Base-by-base conservation (phyloP, 2,113 vertebrate species). In the Pseudorectes ferrugineus region DNA sequence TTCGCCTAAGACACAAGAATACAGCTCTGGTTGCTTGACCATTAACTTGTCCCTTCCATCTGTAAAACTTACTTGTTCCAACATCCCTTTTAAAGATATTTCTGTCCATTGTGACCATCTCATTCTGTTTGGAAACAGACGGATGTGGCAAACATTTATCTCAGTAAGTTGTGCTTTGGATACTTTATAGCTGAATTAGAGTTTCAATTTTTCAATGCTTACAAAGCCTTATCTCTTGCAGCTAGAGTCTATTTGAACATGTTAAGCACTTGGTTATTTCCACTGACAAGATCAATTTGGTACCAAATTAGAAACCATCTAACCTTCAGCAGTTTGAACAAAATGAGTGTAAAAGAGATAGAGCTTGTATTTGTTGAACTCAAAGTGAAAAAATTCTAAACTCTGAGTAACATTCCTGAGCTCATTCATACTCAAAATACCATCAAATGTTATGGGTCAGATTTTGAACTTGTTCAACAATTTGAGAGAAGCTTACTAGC, bases 211-310 rank as follows among this genome's bases (percentile, higher is more conserved):
- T 52, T 66, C 71, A 46, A 1, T 45, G 63, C 38, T 83, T 95
- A 85, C 79, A 54, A 91, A 80, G 28, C 35, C 88, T 93, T 91
- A 87, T 79, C 76, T 85, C 65, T 85, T 68, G 72, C 91, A 97
- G 75, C 59, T 85, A 93, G 26, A 92, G 31, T 11, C 35, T 91
- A 76, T 90, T 63, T 95, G 79, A 91, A 66, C 49, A 62, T 28
- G 20, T 73, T 75, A 77, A 83, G 19, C 49, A 54, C 33, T 66
- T 86, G 43, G 18, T 71, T 89, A 58, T 78, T 92, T 94, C 68
- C 65, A 77, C 76, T 55, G 65, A 80, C 57, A 84, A 38, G 65
- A 80, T 71, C 29, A 52, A 26, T 62, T 71, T 77, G 12, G 19
- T 46, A 66, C 14, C 70, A 94, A 90, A 82, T 72, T 85, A 85